Percentiles rank a stretch among this genome's conserved stretches.
Evolutionary conservation across 2,888 invertebrate genomes (phyloP).

Genomic region (Ormyrus labotus): DNA sequence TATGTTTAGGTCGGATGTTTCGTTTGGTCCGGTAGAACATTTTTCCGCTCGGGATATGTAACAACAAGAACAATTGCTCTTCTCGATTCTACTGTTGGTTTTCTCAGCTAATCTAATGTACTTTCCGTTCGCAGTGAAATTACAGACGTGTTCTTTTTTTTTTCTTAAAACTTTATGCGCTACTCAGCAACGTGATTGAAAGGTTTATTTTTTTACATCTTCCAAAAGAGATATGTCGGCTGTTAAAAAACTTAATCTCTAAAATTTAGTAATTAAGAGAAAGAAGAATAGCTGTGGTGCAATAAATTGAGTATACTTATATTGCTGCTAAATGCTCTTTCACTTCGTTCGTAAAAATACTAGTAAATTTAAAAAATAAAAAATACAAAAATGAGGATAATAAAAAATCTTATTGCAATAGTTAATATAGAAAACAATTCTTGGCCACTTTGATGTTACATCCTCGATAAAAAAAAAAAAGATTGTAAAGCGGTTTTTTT

Average conservation of each 20-base stretch:
- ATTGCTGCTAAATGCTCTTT: too few species aligned
- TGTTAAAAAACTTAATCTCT: too few species aligned
- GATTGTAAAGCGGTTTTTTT: slow-evolving; percentile 8
- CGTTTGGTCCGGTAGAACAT: slow-evolving; percentile 36
- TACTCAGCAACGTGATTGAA: neutral
- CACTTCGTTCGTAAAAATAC: neutral
- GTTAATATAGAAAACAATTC: too few species aligned
- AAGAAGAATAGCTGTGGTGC: too few species aligned
- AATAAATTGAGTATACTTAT: too few species aligned
- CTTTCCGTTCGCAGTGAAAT: slow-evolving; percentile 38
- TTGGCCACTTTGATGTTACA: slow-evolving; percentile 29
- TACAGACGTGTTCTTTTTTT: slow-evolving; percentile 29
- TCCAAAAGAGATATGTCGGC: too few species aligned
- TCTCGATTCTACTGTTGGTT: slow-evolving; percentile 1
- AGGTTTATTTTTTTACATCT: slow-evolving; percentile 3
- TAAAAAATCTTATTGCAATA: neutral
- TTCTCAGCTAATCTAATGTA: slow-evolving; percentile 15
- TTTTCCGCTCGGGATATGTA: slow-evolving; percentile 35
- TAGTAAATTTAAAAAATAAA: neutral
- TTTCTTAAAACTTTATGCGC: neutral
- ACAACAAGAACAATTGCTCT: slow-evolving; percentile 8
- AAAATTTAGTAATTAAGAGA: too few species aligned
- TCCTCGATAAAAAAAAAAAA: neutral
- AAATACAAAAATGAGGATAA: slow-evolving; percentile 4
- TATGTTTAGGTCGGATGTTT: neutral